Evolutionary conservation across 2,888 invertebrate species (phyloP), one percentile per base, ranked within the genome.

Genomic region (Caenorhabditis zanzibari): DNA sequence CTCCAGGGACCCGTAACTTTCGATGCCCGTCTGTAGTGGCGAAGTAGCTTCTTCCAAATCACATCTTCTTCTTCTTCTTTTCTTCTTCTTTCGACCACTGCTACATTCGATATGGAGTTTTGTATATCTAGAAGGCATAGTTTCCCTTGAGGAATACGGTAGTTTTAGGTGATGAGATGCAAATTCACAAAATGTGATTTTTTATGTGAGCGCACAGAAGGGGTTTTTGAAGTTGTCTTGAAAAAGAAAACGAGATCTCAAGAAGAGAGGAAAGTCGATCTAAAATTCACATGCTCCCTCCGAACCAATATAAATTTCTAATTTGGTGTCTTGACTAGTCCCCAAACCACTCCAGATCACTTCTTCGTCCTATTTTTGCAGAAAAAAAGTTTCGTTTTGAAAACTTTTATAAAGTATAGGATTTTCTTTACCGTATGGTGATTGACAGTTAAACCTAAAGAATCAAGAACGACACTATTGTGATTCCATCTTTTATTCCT

Each of bases 121-220:
- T 16, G 58, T 63, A 63, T 44, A 52, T 63, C 32, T 26, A 52
- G 12, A 6, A 56, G 19, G 35, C 38, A 56, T 56, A 41, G 41
- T 69, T 14, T n/a, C 35, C 52, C 24, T n/a, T 52, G 24, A 41
- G 66, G 58, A 52, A 49, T 79, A 79, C 79, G 79, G 79, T 79
- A 79, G 79, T 79, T 79, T 79, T 79, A 79, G 79, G 79, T 79
- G 79, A 79, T 79, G 79, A 79, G 79, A 79, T 79, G 79, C 71
- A 71, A 47, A 71, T 56, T 59, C 19, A 41, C 47, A 14, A 19
- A 73, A 73, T 73, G 73, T 61, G 63, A 52, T 74, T 71, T 63
- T 54, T 79, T 71, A 79, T 79, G 71, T 71, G 75, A 54, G 38
- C 56, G 24, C 56, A n/a, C 28, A 22, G 32, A 32, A 22, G 22